Evolutionary conservation across 1,140 invertebrate species (phyloP).

Genomic region (Paraescarpia echinospica): DNA sequence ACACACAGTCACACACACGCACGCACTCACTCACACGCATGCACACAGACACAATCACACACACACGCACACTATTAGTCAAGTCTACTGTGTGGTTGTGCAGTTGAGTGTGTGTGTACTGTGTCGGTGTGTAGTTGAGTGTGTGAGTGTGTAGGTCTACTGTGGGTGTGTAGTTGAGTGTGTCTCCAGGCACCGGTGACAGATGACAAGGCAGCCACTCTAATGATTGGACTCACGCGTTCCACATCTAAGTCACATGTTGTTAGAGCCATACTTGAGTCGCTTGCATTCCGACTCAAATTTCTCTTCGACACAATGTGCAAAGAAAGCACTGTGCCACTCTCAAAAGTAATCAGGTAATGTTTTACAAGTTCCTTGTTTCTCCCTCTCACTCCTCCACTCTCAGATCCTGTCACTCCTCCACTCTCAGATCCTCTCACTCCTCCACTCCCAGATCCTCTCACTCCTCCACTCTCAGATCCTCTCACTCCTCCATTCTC

Average conservation of each 20-base stretch:
- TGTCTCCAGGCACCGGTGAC: constrained; percentile 78
- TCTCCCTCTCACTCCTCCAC: not conserved
- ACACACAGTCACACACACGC: no score
- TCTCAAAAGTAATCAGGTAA: constrained; percentile 45
- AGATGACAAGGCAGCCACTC: constrained; percentile 77
- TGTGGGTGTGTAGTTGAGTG: no score
- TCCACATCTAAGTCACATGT: constrained; percentile 78
- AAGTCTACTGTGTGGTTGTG: not conserved
- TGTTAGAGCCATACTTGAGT: constrained; percentile 71
- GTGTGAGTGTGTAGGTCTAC: no score
- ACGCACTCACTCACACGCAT: no score
- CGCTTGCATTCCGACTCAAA: constrained; percentile 80
- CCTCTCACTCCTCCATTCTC: no score
- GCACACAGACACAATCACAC: no score
- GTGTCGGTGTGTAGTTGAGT: not conserved
- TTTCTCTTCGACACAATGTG: constrained; percentile 73
- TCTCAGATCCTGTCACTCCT: not conserved
- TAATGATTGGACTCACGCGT: constrained; percentile 82
- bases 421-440: no score
- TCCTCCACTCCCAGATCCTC: no score
- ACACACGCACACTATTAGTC: no score
- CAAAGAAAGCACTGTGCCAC: constrained; percentile 42
- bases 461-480: no score
- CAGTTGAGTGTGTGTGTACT: constrained; percentile 3
- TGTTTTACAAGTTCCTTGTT: not conserved